Percentiles rank a stretch among this genome's conserved stretches.
These are phyloP conservation scores for Lycocorax pyrrhopterus DNA, from an alignment of 2,113 vertebrate genomes.

Conservation along the genomic window DNA sequence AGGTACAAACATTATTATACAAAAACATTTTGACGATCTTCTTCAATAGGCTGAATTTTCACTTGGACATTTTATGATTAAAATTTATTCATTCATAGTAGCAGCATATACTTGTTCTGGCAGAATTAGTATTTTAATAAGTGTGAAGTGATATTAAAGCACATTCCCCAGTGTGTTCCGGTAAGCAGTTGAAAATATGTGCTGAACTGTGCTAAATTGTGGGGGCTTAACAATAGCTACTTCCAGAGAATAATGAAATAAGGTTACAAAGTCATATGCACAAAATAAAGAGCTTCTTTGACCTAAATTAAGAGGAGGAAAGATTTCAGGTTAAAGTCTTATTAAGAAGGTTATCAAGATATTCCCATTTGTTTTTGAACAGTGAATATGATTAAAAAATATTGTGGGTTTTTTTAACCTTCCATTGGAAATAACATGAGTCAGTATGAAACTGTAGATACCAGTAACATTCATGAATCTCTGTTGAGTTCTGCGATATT, in stretches of 20 bases:
- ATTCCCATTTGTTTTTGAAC: background rate
- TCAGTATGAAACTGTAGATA: background rate
- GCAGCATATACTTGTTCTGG: background rate
- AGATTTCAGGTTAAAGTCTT: background rate
- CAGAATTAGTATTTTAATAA: constrained; percentile 18
- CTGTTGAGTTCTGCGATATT: background rate
- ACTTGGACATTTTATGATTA: background rate
- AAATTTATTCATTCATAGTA: background rate
- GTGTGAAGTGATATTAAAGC: constrained; percentile 1
- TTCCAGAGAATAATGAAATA: constrained; percentile 28
- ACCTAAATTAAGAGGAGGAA: background rate
- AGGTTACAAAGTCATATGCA: background rate
- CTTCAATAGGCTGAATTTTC: background rate
- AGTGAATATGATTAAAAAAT: background rate
- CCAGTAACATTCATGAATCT: background rate
- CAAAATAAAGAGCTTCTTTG: background rate
- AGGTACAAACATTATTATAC: background rate
- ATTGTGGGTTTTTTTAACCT: background rate
- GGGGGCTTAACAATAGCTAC: background rate
- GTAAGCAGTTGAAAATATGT: constrained; percentile 6
- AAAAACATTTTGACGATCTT: background rate
- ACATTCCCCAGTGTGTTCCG: background rate
- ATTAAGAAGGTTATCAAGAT: background rate
- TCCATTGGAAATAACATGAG: background rate
- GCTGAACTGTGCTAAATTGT: constrained; percentile 22